phyloP scores from a whole-genome alignment of 2,797 vertebrate genomes.

The Acrocephalus scirpaceus region DNA sequence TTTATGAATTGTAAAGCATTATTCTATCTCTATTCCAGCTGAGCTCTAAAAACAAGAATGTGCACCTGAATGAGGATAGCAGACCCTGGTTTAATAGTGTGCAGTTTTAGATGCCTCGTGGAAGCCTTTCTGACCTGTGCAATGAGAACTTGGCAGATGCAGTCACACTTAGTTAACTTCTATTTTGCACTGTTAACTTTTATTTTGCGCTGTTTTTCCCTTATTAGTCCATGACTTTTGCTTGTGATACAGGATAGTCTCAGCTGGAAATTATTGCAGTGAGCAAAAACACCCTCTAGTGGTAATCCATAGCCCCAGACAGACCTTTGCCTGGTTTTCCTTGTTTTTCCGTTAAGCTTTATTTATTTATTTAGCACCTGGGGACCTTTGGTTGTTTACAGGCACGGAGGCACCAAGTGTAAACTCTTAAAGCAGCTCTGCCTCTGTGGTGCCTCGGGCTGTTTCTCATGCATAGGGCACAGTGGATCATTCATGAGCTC shows the following conservation, averaged over 20 bases:
- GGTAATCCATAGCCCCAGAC: background rate
- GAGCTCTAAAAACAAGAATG: background rate
- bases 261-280: background rate
- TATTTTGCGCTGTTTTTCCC: background rate
- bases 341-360: background rate
- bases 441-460: background rate
- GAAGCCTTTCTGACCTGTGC: background rate
- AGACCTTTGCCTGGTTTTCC: background rate
- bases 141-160: background rate
- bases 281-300: background rate
- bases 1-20: background rate
- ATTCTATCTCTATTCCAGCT: background rate
- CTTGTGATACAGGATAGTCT: rapidly evolving
- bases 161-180: background rate
- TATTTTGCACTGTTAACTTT: background rate
- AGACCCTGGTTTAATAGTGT: background rate
- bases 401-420: background rate
- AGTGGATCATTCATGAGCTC: background rate
- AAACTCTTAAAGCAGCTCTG: background rate
- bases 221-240: background rate
- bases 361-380: background rate
- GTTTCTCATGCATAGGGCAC: rapidly evolving
- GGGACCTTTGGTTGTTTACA: background rate
- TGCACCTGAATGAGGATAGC: background rate
- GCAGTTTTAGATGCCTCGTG: background rate